Evolutionary conservation across 2,797 vertebrate genomes (phyloP), one percentile per base, ranked within the genome.

Genomic region (Cryptoblepharus egeriae): DNA sequence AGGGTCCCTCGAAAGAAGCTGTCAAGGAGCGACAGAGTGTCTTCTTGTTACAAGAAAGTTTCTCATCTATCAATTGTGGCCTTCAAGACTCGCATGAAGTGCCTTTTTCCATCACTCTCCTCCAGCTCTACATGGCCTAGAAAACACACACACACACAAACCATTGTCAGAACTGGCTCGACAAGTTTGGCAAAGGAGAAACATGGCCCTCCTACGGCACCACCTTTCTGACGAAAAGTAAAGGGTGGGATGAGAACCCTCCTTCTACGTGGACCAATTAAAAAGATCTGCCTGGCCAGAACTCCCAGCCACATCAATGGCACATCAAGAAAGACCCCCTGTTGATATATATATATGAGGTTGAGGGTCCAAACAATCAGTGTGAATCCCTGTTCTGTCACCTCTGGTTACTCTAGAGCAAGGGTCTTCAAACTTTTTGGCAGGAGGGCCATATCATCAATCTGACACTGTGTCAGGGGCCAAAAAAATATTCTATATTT

Each of bases 121-220:
- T 0, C 1, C 1, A 42, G 72, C 42, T 52, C 22, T 22, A 3
- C 18, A 18, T n/a, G n/a, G 76, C 39, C 30, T 55, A 72, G 39
- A 45, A 11, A 9, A 24, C 13, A 77, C 75, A 68, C 60, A 37
- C 77, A 22, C 15, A 77, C 75, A 73, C 60, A 37, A 72, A 22
- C 30, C 49, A 72, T 68, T 77, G 73, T 39, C 74, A 76, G 88
- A 93, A 92, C 93, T 82, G 87, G 92, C 82, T 42, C 2, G 80
- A 92, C 92, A 82, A 81, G 93, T 93, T 91, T 69, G 61, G 76
- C 88, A 79, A n/a, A 81, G 77, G 82, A 87, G 89, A 52, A 79
- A 39, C 22, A 20, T 42, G 16, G 16, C 75, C 42, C 81, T 77
- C 73, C 75, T 39, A 75, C 79, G n/a, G n/a, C n/a, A 72, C 88